Conservation (phyloP, 2,113 vertebrate genomes). For the Tragelaphus imberbis region DNA sequence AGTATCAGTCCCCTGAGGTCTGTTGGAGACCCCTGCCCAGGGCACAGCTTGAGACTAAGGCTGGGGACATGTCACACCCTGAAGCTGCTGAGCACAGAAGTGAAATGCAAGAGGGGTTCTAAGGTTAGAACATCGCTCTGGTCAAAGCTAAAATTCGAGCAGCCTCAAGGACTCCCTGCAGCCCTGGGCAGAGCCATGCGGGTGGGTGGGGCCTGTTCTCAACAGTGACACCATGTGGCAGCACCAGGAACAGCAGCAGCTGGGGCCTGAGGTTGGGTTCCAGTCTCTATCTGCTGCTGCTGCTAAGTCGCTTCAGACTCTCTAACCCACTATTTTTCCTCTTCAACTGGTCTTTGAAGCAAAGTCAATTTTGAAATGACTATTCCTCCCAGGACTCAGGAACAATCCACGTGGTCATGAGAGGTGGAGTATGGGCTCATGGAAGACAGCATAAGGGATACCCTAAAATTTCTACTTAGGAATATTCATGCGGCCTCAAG, state of each 20-base stretch:
- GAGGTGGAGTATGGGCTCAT: background rate
- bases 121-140: background rate
- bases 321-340: background rate
- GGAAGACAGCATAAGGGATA: background rate
- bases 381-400: background rate
- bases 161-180: background rate
- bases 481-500: background rate
- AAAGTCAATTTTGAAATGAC: background rate
- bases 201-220: background rate
- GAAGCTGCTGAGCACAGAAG: rapidly evolving
- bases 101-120: background rate
- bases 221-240: background rate
- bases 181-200: background rate
- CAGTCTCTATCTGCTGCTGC: background rate
- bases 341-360: background rate
- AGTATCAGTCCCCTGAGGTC: background rate
- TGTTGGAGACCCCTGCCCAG: background rate
- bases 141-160: background rate
- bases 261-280: background rate
- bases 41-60: background rate
- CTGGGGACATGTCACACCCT: background rate
- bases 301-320: too few relatives aligned
- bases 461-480: too few relatives aligned
- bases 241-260: background rate
- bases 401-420: background rate